Evolutionary conservation across 2,888 invertebrate genomes (phyloP).

Genomic region (Mamestra brassicae): DNA sequence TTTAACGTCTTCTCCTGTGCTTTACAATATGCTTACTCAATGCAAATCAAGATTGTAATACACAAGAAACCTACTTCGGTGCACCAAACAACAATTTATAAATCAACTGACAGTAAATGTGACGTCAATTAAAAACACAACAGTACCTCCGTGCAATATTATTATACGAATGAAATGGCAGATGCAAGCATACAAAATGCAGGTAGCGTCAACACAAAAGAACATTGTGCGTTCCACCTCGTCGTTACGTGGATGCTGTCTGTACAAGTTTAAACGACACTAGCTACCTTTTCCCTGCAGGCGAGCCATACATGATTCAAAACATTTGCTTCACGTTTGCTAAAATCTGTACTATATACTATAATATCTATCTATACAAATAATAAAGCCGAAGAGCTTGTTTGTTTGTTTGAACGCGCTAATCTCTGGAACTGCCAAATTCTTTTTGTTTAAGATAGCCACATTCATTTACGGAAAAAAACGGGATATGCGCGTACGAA

Average conservation of each 20-base stretch:
- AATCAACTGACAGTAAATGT: not conserved
- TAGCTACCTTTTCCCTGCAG: conserved; percentile 35
- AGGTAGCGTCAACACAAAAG: conserved; percentile 70
- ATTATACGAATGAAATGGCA: conserved; percentile 66
- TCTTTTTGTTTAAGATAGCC: no score
- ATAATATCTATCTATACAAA: no score
- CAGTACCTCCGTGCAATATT: conserved; percentile 30
- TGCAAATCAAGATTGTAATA: not conserved
- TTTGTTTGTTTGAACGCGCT: no score
- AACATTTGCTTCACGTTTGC: conserved; percentile 50
- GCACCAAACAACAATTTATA: not conserved
- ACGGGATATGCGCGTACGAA: no score
- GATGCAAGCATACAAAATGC: conserved; percentile 69
- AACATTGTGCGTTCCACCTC: conserved; percentile 64
- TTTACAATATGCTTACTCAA: no score
- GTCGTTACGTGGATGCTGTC: conserved; percentile 57
- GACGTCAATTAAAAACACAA: conserved; percentile 47
- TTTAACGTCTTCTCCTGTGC: not conserved
- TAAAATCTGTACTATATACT: not conserved
- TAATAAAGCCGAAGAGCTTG: no score
- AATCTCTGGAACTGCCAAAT: no score
- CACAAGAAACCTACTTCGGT: not conserved
- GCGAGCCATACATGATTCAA: conserved; percentile 45
- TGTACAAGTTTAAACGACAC: conserved; percentile 55
- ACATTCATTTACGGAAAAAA: no score